These are phyloP conservation scores for Otus sunia DNA, from an alignment of 2,113 vertebrate species.

Conservation along the genomic window DNA sequence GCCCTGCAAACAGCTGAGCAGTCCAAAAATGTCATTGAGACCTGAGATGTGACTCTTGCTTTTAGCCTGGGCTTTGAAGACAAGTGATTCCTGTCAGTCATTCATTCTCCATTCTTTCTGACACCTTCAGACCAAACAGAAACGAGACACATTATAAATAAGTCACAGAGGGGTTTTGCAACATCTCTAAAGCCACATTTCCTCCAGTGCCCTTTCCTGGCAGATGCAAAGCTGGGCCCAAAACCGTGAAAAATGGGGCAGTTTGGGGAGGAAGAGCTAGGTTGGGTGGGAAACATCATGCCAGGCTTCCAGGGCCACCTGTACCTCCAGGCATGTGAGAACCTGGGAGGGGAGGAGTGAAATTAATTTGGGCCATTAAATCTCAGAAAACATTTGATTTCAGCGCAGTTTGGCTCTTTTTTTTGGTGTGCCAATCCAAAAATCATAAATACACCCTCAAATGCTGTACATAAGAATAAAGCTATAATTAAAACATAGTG, in stretches of 20 bases:
- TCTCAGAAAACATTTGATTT: not conserved
- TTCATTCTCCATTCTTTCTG: fast-evolving
- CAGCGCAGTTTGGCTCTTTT: not conserved
- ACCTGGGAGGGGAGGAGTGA: not conserved
- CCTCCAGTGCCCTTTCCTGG: not conserved
- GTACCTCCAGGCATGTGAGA: not conserved
- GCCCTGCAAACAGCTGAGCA: fast-evolving
- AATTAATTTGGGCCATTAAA: not conserved
- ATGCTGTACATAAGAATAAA: not conserved
- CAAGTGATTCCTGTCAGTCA: fast-evolving
- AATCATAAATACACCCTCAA: not conserved
- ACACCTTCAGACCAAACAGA: not conserved
- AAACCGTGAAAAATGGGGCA: not conserved
- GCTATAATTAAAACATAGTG: conserved; percentile 47
- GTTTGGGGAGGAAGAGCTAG: not conserved
- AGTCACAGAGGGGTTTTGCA: not conserved
- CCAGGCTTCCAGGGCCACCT: not conserved
- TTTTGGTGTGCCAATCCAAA: not conserved
- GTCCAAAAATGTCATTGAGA: not conserved
- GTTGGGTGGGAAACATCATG: not conserved
- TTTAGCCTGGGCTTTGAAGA: not conserved
- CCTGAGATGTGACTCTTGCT: not conserved
- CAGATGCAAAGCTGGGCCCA: not conserved
- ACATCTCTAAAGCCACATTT: not conserved
- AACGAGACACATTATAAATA: not conserved